phyloP scores from a whole-genome alignment of 1,140 invertebrate species.

The Drosophila truncata region DNA sequence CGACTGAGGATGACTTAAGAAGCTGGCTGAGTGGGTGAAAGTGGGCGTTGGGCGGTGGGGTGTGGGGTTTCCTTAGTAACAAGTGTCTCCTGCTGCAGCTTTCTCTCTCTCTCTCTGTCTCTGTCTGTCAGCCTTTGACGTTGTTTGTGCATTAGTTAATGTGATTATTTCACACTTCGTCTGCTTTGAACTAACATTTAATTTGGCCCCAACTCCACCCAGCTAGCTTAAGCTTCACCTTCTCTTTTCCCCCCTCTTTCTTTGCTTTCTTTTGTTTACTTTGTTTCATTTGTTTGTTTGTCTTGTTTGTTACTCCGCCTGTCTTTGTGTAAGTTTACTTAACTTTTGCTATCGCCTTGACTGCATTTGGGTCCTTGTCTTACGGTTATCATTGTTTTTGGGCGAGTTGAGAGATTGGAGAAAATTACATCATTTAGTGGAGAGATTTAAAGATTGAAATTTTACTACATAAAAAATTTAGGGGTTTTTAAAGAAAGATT shows the following conservation, averaged over 20 bases:
- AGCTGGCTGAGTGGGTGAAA: slow-evolving; percentile 14
- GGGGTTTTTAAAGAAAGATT: not conserved
- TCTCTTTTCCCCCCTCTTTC: not conserved
- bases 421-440: not conserved
- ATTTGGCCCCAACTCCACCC: slow-evolving; percentile 25
- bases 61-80: slow-evolving; percentile 24
- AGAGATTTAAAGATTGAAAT: too few relatives aligned
- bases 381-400: not conserved
- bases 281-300: slow-evolving; percentile 44
- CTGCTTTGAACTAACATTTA: slow-evolving; percentile 70
- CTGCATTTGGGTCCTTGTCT: slow-evolving; percentile 11
- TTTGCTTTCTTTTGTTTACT: slow-evolving; percentile 37
- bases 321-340: slow-evolving; percentile 41
- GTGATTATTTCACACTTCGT: slow-evolving; percentile 82
- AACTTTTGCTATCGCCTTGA: slow-evolving; percentile 36
- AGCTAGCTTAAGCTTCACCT: slow-evolving; percentile 8
- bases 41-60: not conserved
- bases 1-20: slow-evolving; percentile 41
- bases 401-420: not conserved
- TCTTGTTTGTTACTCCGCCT: slow-evolving; percentile 25
- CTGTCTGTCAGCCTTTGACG: slow-evolving; percentile 15
- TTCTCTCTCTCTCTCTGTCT: not conserved
- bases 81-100: slow-evolving; percentile 21
- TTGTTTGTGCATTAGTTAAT: slow-evolving; percentile 72
- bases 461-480: too few relatives aligned